Conservation (phyloP, 1,140 invertebrate genomes). For the Daktulosphaira vitifoliae region DNA sequence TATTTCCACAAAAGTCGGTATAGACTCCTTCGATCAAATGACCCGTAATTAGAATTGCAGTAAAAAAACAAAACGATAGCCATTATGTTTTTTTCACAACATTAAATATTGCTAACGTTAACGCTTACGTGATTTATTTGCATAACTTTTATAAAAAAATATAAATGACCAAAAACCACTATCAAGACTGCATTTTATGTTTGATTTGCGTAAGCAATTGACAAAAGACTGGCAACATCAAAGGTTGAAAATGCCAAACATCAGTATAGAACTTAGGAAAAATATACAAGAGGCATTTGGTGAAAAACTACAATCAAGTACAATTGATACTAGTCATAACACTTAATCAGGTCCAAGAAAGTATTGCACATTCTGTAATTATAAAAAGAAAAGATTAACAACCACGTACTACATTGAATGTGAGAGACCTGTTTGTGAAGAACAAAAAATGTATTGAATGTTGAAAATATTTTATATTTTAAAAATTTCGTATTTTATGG, state of each 20-base stretch:
- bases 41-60: conserved; percentile 38
- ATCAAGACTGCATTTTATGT: background rate
- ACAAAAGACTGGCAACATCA: conserved; percentile 1
- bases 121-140: background rate
- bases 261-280: conserved; percentile 4
- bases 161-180: background rate
- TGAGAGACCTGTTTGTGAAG: conserved; percentile 24
- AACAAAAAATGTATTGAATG: conserved; percentile 28
- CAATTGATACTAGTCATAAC: background rate
- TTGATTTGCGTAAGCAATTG: background rate
- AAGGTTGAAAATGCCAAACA: background rate
- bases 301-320: background rate
- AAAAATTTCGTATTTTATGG: too few relatives aligned
- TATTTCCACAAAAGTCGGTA: conserved; percentile 41
- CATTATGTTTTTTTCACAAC: conserved; percentile 37
- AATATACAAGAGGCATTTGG: background rate
- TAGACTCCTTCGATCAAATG: conserved; percentile 41
- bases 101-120: conserved; percentile 6
- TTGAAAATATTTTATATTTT: background rate
- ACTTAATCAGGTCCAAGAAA: conserved; percentile 18
- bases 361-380: conserved; percentile 34
- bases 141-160: conserved; percentile 8
- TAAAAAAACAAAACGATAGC: conserved; percentile 40
- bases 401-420: conserved; percentile 31
- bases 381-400: conserved; percentile 34